Percentiles rank a stretch among this genome's conserved stretches.
phyloP scores from a whole-genome alignment of 1,140 invertebrate species.

The Streblospio benedicti region DNA sequence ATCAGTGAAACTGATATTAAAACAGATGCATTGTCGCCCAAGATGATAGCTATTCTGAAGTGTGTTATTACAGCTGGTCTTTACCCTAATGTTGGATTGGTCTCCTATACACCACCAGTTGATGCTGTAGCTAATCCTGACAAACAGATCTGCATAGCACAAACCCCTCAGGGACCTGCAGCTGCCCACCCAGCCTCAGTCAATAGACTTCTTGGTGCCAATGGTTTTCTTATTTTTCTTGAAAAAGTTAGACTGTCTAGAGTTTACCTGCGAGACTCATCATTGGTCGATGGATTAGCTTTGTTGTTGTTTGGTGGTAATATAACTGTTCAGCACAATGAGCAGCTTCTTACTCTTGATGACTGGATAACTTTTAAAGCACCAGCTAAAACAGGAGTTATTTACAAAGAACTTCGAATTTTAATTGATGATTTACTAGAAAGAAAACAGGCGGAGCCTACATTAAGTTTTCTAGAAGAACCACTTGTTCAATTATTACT shows the following conservation, averaged over 20 bases:
- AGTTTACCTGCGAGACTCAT: slow-evolving; percentile 9
- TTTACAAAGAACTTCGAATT: slow-evolving; percentile 35
- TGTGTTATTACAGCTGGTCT: slow-evolving; percentile 40
- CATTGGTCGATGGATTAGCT: slow-evolving; percentile 3
- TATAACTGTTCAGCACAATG: slow-evolving; percentile 12
- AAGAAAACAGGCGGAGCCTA: slow-evolving; percentile 34
- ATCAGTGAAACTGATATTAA: slow-evolving; percentile 25
- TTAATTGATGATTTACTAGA: slow-evolving; percentile 30
- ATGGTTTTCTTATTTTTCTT: slow-evolving; percentile 36
- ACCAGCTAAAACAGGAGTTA: slow-evolving; percentile 36
- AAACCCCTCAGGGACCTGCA: slow-evolving; percentile 32
- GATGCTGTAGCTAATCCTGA: slow-evolving; percentile 28
- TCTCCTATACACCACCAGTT: slow-evolving; percentile 26
- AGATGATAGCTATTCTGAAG: slow-evolving; percentile 33
- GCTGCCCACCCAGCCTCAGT: slow-evolving; percentile 38
- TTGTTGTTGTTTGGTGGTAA: slow-evolving; percentile 14
- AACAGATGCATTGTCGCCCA: slow-evolving; percentile 10
- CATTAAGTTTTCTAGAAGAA: too few relatives aligned
- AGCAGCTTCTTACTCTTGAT: slow-evolving; percentile 10
- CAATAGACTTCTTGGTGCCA: slow-evolving; percentile 31
- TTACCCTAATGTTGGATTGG: slow-evolving; percentile 38
- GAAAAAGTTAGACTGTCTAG: slow-evolving; percentile 33
- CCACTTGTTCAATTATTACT: too few relatives aligned
- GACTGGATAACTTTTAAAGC: slow-evolving; percentile 24
- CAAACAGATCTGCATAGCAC: slow-evolving; percentile 27